Evolutionary conservation across 2,888 invertebrate species (phyloP).

Genomic region (Junonia oenone): DNA sequence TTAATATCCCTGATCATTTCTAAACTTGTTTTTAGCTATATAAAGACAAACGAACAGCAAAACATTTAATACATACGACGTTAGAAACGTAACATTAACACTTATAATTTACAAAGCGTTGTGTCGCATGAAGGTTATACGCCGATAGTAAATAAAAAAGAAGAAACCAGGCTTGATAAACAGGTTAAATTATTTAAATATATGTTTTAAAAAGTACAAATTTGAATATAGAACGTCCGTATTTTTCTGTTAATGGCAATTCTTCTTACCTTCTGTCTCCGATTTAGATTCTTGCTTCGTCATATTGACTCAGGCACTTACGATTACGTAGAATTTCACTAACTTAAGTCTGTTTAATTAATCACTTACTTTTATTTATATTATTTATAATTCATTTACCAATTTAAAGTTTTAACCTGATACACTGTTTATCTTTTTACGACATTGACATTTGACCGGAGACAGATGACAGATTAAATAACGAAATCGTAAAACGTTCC

Average conservation of each 20-base stretch:
- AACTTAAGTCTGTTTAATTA: not conserved
- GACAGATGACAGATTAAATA: not conserved
- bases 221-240: not conserved
- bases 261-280: slow-evolving; percentile 10
- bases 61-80: not conserved
- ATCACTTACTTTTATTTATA: not conserved
- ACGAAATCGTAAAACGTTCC: not conserved
- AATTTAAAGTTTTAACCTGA: not conserved
- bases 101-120: not conserved
- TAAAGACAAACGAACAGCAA: not conserved
- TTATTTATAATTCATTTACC: not conserved
- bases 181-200: not conserved
- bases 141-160: too few species aligned
- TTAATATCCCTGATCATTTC: not conserved
- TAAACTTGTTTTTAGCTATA: not conserved
- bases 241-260: not conserved
- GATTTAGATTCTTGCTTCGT: slow-evolving; percentile 3
- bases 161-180: not conserved
- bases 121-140: not conserved
- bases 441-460: slow-evolving; percentile 1
- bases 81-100: too few species aligned
- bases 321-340: not conserved
- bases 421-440: not conserved
- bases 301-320: not conserved
- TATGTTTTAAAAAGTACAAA: not conserved